Base-by-base conservation (phyloP, 2,888 invertebrate species). In the Cheilosia vulpina region DNA sequence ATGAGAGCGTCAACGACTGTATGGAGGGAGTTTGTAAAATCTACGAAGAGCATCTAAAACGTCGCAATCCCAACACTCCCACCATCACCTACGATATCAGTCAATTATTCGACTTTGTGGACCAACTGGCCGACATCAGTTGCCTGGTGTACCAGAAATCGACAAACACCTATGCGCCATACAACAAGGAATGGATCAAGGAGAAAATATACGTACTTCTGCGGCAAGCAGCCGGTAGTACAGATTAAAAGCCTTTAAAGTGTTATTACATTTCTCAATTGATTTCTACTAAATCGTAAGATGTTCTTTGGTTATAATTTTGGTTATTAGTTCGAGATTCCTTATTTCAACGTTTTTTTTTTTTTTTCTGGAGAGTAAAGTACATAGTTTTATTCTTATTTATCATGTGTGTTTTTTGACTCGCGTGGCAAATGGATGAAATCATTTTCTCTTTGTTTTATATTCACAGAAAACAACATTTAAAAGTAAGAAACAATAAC, bases 21-120 rank as follows among this genome's bases (percentile, higher is more conserved):
- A 96, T 99, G 96, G 99, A 99, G 93, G 98, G 98, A 43, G 98
- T 99, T 13, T 99, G 99, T 92, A 99, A 99, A 93, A 99, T 99
- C 87, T 99, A 98, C 91, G 99, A 99, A 91, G 99, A 99, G 90
- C 99, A 99, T 92, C 93, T 99, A 88, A 99, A 99, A 91, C 94
- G 97, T 80, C 94, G 97, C 89, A 98, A 99, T 91, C 99, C 99
- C 0, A 96, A 98, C 90, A 97, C 97, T 17, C 98, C 98, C 0
- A 98, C 98, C 1, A 99, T 99, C 85, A 99, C 99, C 0, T 99
- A 99, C 90, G 99, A 99, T 91, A 99, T 99, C 73, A 97, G 97
- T 73, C 98, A 99, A 90, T 93, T 99, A 78, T 99, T 99, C 92
- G 98, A 99, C 92, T 99, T 99, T 91, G 96, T 99, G 87, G 99